Percentiles rank a stretch among this genome's conserved stretches.
Conservation (phyloP, 2,888 invertebrate species). For the Calameuta filiformis region DNA sequence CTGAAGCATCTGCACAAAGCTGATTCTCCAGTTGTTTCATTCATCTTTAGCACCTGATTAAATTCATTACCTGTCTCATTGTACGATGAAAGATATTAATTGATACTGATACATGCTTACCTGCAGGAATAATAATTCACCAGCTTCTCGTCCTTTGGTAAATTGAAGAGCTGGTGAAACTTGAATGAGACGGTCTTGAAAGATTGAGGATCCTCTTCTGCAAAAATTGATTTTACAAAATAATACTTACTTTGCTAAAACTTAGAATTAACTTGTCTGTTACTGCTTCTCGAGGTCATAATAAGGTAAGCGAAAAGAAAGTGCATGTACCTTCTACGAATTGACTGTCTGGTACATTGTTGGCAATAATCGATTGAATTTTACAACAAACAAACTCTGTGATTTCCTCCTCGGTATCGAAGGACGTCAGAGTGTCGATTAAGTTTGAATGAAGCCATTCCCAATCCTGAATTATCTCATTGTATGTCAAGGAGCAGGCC, state of each 20-base stretch:
- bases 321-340: slow-evolving; percentile 68
- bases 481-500: slow-evolving; percentile 86
- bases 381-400: slow-evolving; percentile 96
- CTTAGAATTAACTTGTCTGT: too few species aligned
- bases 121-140: slow-evolving; percentile 95
- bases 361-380: slow-evolving; percentile 93
- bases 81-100: neutral
- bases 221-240: slow-evolving; percentile 50
- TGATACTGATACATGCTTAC: slow-evolving; percentile 68
- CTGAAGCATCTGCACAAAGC: neutral
- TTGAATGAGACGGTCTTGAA: slow-evolving; percentile 83
- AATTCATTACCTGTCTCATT: neutral
- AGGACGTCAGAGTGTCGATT: slow-evolving; percentile 85
- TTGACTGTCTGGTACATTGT: slow-evolving; percentile 73
- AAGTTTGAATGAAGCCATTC: slow-evolving; percentile 92
- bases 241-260: neutral
- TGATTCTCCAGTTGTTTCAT: neutral
- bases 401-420: slow-evolving; percentile 93
- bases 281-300: neutral
- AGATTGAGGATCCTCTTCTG: slow-evolving; percentile 86
- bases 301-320: slow-evolving; percentile 9
- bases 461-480: slow-evolving; percentile 94
- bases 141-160: slow-evolving; percentile 94
- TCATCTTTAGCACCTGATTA: neutral
- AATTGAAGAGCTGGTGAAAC: slow-evolving; percentile 88